Percentiles rank a stretch among this genome's conserved stretches.
Evolutionary conservation across 2,888 invertebrate genomes (phyloP).

Genomic region (Osmoderma eremita): DNA sequence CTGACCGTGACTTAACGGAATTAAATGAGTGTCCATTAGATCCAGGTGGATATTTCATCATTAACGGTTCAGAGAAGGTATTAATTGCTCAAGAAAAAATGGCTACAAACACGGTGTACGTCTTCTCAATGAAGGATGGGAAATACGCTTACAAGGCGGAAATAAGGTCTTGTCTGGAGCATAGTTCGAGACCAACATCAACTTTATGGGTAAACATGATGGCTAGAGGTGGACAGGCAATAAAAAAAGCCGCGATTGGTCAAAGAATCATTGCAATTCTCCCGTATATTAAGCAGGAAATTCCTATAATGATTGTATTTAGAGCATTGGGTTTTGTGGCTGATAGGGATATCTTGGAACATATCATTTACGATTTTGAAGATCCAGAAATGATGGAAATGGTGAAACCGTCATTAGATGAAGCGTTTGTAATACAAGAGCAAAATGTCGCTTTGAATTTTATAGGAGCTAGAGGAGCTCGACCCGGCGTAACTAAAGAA

Average conservation of each 20-base stretch:
- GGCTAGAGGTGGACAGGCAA: constrained; percentile 97
- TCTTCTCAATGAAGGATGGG: constrained; percentile 99
- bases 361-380: constrained; percentile 99
- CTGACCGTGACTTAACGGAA: constrained; percentile 99
- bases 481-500: constrained; percentile 98
- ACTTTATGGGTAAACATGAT: constrained; percentile 99
- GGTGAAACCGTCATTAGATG: constrained; percentile 98
- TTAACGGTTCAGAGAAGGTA: constrained; percentile 95
- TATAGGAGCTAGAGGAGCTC: constrained; percentile 96
- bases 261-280: constrained; percentile 97
- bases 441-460: constrained; percentile 99
- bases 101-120: constrained; percentile 99
- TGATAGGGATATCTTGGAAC: constrained; percentile 98
- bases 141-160: constrained; percentile 99
- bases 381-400: constrained; percentile 99
- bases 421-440: constrained; percentile 99
- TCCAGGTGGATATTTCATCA: constrained; percentile 99
- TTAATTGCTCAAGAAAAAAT: constrained; percentile 99
- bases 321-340: constrained; percentile 96
- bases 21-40: constrained; percentile 99
- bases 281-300: constrained; percentile 99
- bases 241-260: constrained; percentile 99
- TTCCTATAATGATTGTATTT: constrained; percentile 99
- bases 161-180: constrained; percentile 93
- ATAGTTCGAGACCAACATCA: constrained; percentile 94